These are phyloP conservation scores for Pollimyrus isidori DNA, from an alignment of 2,113 vertebrate species.

Conservation along the genomic window DNA sequence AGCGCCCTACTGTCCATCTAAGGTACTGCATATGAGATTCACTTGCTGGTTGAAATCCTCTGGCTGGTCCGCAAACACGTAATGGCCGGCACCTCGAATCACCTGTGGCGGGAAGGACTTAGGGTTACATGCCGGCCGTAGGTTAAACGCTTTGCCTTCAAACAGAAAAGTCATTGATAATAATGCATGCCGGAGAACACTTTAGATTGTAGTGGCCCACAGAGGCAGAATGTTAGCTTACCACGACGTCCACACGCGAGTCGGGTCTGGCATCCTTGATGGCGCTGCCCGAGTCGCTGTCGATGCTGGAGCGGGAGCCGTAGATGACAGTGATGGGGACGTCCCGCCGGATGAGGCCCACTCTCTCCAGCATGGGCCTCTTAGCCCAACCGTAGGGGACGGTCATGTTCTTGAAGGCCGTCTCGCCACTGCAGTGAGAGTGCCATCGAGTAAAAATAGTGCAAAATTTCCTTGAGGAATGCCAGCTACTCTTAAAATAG, in stretches of 20 bases:
- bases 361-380: conserved; percentile 79
- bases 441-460: not conserved
- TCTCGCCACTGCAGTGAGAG: conserved; percentile 71
- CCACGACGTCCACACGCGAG: conserved; percentile 74
- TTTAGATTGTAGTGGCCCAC: not conserved
- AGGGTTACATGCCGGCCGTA: not conserved
- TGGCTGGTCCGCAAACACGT: conserved; percentile 88
- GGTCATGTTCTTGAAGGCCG: conserved; percentile 89
- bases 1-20: not conserved
- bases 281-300: conserved; percentile 78
- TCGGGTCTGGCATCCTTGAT: conserved; percentile 72
- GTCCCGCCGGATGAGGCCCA: conserved; percentile 64
- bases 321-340: conserved; percentile 86
- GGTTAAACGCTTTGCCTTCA: not conserved
- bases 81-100: conserved; percentile 88
- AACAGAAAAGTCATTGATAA: not conserved
- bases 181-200: not conserved
- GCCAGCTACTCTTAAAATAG: not conserved
- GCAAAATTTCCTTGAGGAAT: not conserved
- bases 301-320: conserved; percentile 87
- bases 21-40: conserved; percentile 57
- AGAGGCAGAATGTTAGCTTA: conserved; percentile 48
- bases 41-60: conserved; percentile 89
- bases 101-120: conserved; percentile 55
- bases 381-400: conserved; percentile 88